These are phyloP conservation scores for Chaetura pelagica DNA, from an alignment of 2,113 vertebrate genomes.

Conservation along the genomic window DNA sequence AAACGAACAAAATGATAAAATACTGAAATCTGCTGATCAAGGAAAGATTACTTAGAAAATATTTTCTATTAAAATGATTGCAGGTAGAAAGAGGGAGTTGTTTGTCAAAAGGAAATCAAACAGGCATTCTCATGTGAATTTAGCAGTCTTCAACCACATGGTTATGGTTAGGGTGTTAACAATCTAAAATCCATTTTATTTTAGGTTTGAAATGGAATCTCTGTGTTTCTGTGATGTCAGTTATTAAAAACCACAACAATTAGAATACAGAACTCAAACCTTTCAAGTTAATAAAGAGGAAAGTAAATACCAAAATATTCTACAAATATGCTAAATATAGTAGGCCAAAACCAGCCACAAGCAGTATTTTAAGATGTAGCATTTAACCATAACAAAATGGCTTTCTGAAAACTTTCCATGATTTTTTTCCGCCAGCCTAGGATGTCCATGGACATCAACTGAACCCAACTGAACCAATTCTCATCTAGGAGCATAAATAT, in stretches of 20 bases:
- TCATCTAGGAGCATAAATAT: neutral
- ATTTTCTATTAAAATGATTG: constrained; percentile 57
- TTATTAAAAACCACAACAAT: neutral
- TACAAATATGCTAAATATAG: constrained; percentile 1
- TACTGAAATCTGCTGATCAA: constrained; percentile 69
- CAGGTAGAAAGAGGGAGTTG: constrained; percentile 37
- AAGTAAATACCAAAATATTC: neutral
- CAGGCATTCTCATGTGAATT: constrained; percentile 51
- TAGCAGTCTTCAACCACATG: neutral
- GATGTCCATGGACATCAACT: neutral
- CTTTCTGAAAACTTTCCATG: neutral
- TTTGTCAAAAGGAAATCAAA: constrained; percentile 54
- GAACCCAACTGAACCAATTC: neutral
- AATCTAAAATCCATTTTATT: constrained; percentile 35
- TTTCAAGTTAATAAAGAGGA: neutral
- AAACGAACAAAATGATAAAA: constrained; percentile 75
- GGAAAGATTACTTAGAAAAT: constrained; percentile 73
- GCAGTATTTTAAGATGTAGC: neutral
- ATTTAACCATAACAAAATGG: neutral
- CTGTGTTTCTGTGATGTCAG: neutral
- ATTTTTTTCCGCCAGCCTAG: neutral
- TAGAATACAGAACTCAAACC: neutral
- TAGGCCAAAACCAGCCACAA: neutral
- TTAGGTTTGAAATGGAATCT: constrained; percentile 33
- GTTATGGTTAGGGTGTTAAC: constrained; percentile 13